phyloP scores from a whole-genome alignment of 2,113 vertebrate genomes.

The Numenius arquata region DNA sequence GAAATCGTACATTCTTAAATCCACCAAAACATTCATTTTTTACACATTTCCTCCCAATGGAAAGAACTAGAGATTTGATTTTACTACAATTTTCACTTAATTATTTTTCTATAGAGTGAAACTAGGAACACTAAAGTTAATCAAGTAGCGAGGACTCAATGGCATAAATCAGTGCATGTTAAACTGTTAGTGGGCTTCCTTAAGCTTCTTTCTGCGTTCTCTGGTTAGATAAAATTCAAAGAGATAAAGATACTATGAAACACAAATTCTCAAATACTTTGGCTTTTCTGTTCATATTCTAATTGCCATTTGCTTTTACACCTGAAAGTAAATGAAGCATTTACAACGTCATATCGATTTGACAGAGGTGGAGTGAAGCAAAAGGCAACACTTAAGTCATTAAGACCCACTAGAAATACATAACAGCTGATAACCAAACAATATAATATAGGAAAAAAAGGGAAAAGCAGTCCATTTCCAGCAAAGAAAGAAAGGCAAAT shows the following conservation, averaged over 20 bases:
- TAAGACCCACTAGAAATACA: neutral
- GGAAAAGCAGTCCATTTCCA: neutral
- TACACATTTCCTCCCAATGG: fast-evolving
- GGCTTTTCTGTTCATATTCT: neutral
- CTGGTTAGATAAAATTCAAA: neutral
- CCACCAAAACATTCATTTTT: neutral
- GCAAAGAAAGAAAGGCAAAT: neutral
- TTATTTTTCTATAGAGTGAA: neutral
- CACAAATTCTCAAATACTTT: neutral
- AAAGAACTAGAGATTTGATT: neutral
- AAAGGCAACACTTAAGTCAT: neutral
- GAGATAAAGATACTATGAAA: neutral
- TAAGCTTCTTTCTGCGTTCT: neutral
- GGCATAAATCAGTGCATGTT: neutral
- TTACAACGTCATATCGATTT: neutral
- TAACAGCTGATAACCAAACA: neutral
- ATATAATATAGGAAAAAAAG: neutral
- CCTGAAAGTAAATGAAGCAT: neutral
- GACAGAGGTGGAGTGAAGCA: neutral
- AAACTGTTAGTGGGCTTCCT: neutral
- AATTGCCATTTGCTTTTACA: neutral
- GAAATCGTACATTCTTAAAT: neutral
- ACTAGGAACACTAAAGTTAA: neutral
- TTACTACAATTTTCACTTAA: fast-evolving
- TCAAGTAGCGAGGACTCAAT: neutral